A percentile compares a stretch with the other conserved stretches of the same genome.
phyloP scores from a whole-genome alignment of 2,888 invertebrate species.

The Yponomeuta sedellus region DNA sequence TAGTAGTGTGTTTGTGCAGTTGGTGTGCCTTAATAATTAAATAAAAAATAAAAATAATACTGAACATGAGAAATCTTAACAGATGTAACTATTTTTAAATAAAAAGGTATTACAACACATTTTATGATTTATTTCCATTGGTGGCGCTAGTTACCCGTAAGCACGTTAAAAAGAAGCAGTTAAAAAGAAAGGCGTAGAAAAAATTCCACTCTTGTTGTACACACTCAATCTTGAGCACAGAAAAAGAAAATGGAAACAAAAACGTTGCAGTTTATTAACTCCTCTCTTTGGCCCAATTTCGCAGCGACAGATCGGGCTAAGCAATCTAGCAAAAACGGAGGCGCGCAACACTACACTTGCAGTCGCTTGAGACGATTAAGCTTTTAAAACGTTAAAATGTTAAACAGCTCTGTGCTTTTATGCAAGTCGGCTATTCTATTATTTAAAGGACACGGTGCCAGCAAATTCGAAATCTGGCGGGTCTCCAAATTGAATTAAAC shows the following conservation, averaged over 20 bases:
- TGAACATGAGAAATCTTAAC: no score
- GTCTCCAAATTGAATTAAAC: conserved; percentile 71
- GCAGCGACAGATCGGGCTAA: conserved; percentile 5
- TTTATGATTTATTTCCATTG: no score
- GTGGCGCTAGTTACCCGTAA: no score
- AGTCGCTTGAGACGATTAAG: conserved; percentile 16
- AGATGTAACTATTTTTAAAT: no score
- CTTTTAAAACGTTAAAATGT: conserved; percentile 31
- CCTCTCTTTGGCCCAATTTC: conserved; percentile 7
- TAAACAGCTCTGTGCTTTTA: conserved; percentile 34
- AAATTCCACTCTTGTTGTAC: not conserved
- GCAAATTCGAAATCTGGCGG: conserved; percentile 67
- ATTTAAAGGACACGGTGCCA: conserved; percentile 63
- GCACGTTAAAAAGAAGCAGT: not conserved
- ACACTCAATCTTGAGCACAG: not conserved
- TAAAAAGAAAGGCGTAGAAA: not conserved
- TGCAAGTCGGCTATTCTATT: conserved; percentile 54
- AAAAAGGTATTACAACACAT: no score
- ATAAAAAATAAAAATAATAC: no score
- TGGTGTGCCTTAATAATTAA: no score
- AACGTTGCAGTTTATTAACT: conserved; percentile 1
- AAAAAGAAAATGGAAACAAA: not conserved
- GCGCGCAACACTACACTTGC: not conserved
- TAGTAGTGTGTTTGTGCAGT: no score
- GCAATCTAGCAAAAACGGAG: conserved; percentile 4